A percentile compares a stretch with the other conserved stretches of the same genome.
Evolutionary conservation across 2,888 invertebrate genomes (phyloP).

Genomic region (Spicauda simplicius): DNA sequence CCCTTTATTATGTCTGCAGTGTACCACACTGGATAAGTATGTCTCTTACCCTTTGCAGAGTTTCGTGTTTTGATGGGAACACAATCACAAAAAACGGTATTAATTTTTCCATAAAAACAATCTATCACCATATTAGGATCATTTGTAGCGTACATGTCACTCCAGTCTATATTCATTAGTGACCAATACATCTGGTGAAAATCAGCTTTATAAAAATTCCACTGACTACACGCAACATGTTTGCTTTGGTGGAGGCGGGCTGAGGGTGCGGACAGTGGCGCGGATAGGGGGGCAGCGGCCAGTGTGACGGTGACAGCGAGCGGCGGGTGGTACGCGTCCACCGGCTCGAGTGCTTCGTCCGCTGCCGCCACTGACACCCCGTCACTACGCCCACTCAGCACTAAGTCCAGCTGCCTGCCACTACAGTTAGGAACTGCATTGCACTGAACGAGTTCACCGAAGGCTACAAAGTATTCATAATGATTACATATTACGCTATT

Average conservation of each 20-base stretch:
- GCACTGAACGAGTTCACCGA: conserved; percentile 12
- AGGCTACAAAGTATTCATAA: conserved; percentile 8
- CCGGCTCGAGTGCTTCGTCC: no score
- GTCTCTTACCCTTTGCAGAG: no score
- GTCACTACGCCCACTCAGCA: conserved; percentile 20
- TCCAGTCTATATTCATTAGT: conserved; percentile 8
- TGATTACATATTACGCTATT: neutral
- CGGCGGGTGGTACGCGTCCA: no score
- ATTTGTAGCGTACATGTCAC: conserved; percentile 5
- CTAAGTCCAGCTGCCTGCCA: conserved; percentile 37
- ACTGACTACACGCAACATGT: no score
- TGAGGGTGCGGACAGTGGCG: no score
- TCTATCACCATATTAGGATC: neutral
- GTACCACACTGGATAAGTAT: no score
- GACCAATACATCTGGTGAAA: neutral
- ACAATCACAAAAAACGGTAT: conserved; percentile 3
- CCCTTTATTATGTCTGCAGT: no score
- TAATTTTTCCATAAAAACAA: neutral
- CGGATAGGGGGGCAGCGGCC: no score
- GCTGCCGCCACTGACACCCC: no score
- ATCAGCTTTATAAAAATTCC: no score
- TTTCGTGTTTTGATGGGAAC: neutral
- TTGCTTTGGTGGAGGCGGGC: no score
- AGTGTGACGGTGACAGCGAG: no score
- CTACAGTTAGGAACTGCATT: conserved; percentile 12